Evolutionary conservation across 1,140 invertebrate species (phyloP).

Genomic region (Lepidostoma basale): DNA sequence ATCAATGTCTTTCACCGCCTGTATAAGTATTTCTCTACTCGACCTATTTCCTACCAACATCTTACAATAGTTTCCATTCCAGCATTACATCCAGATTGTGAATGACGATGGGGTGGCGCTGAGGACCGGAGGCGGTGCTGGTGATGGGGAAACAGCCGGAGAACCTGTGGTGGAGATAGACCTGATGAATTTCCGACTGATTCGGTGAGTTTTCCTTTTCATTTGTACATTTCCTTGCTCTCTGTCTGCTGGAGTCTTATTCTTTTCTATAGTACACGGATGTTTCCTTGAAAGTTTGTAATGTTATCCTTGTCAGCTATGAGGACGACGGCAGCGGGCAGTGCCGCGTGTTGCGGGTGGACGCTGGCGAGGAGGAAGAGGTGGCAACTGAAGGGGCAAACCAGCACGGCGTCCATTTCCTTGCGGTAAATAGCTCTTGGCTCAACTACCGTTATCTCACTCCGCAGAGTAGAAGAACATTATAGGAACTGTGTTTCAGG

Average conservation of each 20-base stretch:
- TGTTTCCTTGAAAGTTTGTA: not conserved
- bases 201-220: slow-evolving; percentile 13
- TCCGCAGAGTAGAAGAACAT: too few relatives aligned
- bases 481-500: too few relatives aligned
- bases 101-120: slow-evolving; percentile 3
- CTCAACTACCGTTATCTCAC: too few relatives aligned
- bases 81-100: slow-evolving; percentile 38
- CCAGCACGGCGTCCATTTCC: not conserved
- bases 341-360: too few relatives aligned
- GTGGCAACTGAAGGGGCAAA: not conserved
- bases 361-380: too few relatives aligned
- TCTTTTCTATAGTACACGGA: too few relatives aligned
- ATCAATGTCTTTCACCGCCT: too few relatives aligned
- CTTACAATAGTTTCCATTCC: not conserved
- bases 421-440: not conserved
- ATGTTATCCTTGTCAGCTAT: slow-evolving; percentile 17
- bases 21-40: too few relatives aligned
- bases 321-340: slow-evolving; percentile 11
- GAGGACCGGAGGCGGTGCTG: not conserved
- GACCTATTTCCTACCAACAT: too few relatives aligned
- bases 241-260: too few relatives aligned
- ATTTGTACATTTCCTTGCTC: not conserved
- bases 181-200: slow-evolving; percentile 37
- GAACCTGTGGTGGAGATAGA: slow-evolving; percentile 28
- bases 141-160: not conserved